Conservation (phyloP, 2,888 invertebrate genomes). For the Leucoma salicis region DNA sequence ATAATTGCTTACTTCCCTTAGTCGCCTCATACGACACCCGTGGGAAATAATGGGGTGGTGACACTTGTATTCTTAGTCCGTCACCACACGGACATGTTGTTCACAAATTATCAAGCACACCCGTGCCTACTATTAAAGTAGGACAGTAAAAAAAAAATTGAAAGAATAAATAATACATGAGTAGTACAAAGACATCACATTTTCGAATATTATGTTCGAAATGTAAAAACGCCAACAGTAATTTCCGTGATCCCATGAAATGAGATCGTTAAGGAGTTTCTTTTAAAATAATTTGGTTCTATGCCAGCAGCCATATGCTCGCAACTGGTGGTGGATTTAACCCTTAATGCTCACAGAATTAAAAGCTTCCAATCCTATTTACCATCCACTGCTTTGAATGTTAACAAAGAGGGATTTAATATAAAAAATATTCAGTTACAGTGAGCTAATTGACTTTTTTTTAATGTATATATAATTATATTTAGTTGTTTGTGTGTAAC, state of each 20-base stretch:
- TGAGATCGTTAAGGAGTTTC: constrained; percentile 61
- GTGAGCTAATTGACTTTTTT: neutral
- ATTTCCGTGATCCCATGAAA: constrained; percentile 42
- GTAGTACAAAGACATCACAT: constrained; percentile 22
- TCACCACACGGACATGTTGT: too few relatives aligned
- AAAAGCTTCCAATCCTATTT: constrained; percentile 59
- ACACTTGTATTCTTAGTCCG: too few relatives aligned
- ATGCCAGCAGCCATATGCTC: constrained; percentile 56
- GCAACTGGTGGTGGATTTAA: constrained; percentile 76
- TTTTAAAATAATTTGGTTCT: constrained; percentile 76
- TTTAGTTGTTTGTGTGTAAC: too few relatives aligned
- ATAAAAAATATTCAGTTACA: constrained; percentile 11
- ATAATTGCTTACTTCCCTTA: too few relatives aligned
- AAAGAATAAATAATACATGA: too few relatives aligned
- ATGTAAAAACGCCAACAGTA: constrained; percentile 34
- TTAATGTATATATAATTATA: too few relatives aligned
- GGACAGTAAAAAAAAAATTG: too few relatives aligned
- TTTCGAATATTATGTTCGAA: constrained; percentile 24
- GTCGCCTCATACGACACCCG: too few relatives aligned
- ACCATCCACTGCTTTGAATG: constrained; percentile 42
- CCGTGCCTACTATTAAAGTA: too few relatives aligned
- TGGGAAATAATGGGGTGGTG: too few relatives aligned
- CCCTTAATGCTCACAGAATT: constrained; percentile 59
- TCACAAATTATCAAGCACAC: too few relatives aligned
- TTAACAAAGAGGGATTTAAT: constrained; percentile 26